These are phyloP conservation scores for Calypte anna DNA, from an alignment of 2,113 vertebrate genomes.

Conservation along the genomic window DNA sequence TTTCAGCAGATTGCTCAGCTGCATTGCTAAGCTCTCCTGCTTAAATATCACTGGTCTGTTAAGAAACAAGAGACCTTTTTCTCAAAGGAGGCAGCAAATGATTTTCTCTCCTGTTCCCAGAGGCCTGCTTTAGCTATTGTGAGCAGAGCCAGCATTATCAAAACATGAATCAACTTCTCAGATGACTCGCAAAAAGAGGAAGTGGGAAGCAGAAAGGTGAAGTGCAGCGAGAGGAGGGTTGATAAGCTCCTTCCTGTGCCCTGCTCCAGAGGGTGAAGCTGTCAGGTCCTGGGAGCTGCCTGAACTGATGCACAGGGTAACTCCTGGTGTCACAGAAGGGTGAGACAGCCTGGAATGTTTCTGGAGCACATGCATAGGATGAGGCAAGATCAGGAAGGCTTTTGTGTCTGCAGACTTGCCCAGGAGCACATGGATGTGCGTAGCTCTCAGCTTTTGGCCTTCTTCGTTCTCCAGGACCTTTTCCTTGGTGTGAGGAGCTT, in stretches of 20 bases:
- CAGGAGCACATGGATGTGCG: not conserved
- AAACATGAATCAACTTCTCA: not conserved
- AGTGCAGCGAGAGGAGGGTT: not conserved
- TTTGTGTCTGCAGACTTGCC: not conserved
- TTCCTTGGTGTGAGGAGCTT: rapidly evolving
- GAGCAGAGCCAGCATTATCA: not conserved
- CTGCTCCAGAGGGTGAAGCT: not conserved
- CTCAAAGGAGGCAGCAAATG: not conserved
- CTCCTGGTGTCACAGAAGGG: not conserved
- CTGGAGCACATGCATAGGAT: not conserved
- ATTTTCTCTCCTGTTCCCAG: not conserved
- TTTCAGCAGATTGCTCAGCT: not conserved
- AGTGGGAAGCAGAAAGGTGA: not conserved
- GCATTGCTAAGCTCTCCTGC: not conserved
- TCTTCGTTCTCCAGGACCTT: not conserved
- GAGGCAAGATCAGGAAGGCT: not conserved
- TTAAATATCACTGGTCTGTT: not conserved
- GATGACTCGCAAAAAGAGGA: not conserved
- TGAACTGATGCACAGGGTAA: not conserved
- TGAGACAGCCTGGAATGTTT: not conserved
- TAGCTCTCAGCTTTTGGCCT: not conserved
- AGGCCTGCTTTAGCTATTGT: not conserved
- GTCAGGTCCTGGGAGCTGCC: not conserved
- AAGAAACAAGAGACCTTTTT: not conserved
- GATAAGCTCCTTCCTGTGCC: not conserved